Base-by-base conservation (phyloP, 2,113 vertebrate genomes). In the Chionis minor region DNA sequence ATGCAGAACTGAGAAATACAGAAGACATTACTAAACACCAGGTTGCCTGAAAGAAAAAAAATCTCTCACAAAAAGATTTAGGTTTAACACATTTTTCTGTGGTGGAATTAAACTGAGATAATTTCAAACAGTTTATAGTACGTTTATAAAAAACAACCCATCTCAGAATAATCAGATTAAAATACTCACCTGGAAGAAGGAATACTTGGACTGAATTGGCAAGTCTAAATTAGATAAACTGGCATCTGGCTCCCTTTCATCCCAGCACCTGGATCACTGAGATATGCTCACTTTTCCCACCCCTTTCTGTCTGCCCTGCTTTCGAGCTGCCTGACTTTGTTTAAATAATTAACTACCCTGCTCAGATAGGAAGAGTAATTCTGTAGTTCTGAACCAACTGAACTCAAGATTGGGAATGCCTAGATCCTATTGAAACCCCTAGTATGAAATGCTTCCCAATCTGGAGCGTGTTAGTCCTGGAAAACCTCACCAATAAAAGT, bases 381-480 rank as follows among this genome's bases (percentile, higher is more conserved):
- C 55, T 28, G 18, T 3, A 17, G 16, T 10, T 85, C 28, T 3
- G 4, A 56, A 79, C 59, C 0, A 4, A 65, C 3, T 81, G 69
- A 84, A 85, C 59, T 73, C 44, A 58, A 66, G 35, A 42, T 33
- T 38, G 45, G 59, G 10, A 92, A 70, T 49, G 21, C 21, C 51
- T 40, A 49, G 61, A 40, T 71, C 30, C 45, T 78, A 14, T 4
- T 58, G 55, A 72, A 62, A 74, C 6, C 24, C 14, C 28, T 17
- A n/a, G 12, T 20, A 35, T 4, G 19, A 67, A 84, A 81, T 15
- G 15, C 21, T 56, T 67, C 40, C 66, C 32, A 38, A 0, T 1
- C n/a, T 79, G 59, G 19, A 78, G 45, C 0, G 0, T 10, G 28
- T 6, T 4, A 70, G 42, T 32, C 30, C 65, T 70, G 38, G 55